phyloP scores from a whole-genome alignment of 1,140 invertebrate species.

The Chionoecetes opilio region DNA sequence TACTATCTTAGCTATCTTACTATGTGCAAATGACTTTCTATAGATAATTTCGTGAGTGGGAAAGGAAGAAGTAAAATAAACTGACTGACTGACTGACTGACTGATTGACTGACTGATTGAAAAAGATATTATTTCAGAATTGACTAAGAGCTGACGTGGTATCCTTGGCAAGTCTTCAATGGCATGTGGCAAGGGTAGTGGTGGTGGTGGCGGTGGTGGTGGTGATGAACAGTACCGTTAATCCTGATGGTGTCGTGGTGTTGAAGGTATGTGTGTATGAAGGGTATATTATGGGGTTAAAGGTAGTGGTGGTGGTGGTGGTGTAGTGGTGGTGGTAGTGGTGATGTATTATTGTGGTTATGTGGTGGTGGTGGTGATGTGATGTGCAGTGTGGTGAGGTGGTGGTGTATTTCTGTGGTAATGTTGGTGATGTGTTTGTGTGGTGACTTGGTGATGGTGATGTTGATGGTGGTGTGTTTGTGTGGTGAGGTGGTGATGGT shows the following conservation, averaged over 20 bases:
- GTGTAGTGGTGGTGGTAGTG: not conserved
- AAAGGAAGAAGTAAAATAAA: no score
- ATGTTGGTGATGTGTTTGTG: no score
- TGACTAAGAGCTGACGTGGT: no score
- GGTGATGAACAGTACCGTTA: not conserved
- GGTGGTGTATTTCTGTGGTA: not conserved
- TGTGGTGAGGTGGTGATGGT: not conserved
- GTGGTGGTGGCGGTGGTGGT: not conserved
- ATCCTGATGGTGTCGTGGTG: not conserved
- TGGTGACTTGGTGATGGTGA: not conserved
- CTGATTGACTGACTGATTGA: no score
- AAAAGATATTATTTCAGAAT: no score
- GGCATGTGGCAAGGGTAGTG: not conserved
- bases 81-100: slow-evolving; percentile 1
- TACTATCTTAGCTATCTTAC: no score
- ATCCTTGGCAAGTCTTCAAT: no score
- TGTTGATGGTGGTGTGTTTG: not conserved
- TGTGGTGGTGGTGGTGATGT: no score
- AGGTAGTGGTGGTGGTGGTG: no score
- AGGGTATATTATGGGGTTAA: no score
- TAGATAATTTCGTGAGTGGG: no score
- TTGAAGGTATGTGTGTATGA: not conserved
- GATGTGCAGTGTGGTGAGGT: not conserved
- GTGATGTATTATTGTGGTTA: not conserved
- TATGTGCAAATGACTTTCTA: no score